Base-by-base conservation (phyloP, 2,797 vertebrate species). In the Syngnathus acus region DNA sequence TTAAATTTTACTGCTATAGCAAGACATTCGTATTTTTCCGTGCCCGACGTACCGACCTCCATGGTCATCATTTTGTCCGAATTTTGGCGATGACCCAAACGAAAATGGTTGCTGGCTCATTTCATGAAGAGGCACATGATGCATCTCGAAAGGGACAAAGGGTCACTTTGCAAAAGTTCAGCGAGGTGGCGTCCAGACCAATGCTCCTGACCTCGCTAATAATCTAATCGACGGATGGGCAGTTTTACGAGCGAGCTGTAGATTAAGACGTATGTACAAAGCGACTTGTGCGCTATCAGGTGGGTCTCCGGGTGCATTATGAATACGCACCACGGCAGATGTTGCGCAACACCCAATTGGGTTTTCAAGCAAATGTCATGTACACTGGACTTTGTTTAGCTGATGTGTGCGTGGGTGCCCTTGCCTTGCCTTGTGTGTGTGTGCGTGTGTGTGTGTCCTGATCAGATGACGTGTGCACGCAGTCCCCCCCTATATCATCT, bases 381-480 rank as follows among this genome's bases (percentile, higher is more conserved):
- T 78, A 79, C 78, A 76, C 23, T 90, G 90, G 89, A 92, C 91
- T 92, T 92, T 92, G 91, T 86, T 77, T 83, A 81, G 80, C 76
- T 71, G 72, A 66, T 68, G 54, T 68, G 69, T 70, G 63, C 45
- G 60, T 66, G 59, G 50, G 59, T 69, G 62, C 66, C 66, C 16
- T 61, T 42, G 6, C 40, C 40, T 62, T 32, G 32, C 32, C 32
- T 32, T 32, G 32, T 32, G 32, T 32, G 32, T 32, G 70, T 65
- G 72, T 69, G 65, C 39, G 38, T 43, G 42, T n/a, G 61, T 62
- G 80, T 84, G 88, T 85, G 75, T 79, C 76, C 76, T 83, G 80
- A 80, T 83, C 79, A 86, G 85, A 83, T 91, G 88, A 90, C 89
- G 88, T 90, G 74, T 89, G 86, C 88, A 87, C 83, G 78, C 84